A percentile compares a stretch with the other conserved stretches of the same genome.
Conservation (phyloP, 2,888 invertebrate genomes). For the Cenopis cana region DNA sequence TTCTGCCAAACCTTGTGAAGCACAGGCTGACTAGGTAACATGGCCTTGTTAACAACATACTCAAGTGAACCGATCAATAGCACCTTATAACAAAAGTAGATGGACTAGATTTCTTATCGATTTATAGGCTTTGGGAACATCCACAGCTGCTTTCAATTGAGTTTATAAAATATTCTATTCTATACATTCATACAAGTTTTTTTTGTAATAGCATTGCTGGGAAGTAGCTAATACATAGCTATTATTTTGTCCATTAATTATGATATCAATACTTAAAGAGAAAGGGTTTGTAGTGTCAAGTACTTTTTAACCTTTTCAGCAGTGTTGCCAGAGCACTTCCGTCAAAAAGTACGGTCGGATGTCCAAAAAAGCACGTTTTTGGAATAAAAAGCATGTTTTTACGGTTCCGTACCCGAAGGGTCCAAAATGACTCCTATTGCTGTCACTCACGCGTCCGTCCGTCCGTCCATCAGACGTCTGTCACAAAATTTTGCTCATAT, state of each 20-base stretch:
- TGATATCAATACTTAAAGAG: not conserved
- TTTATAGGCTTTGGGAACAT: constrained; percentile 30
- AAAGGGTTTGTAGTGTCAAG: not conserved
- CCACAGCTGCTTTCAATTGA: constrained; percentile 26
- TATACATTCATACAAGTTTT: constrained; percentile 15
- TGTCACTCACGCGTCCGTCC: no score
- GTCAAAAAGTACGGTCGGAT: no score
- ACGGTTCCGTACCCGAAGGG: no score
- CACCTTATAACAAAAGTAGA: constrained; percentile 23
- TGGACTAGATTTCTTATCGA: constrained; percentile 35
- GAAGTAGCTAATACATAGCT: not conserved
- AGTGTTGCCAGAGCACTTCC: no score
- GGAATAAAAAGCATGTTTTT: no score
- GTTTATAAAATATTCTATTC: constrained; percentile 35
- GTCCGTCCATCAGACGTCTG: no score
- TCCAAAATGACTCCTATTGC: no score
- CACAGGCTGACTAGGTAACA: no score
- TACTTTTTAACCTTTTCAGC: not conserved
- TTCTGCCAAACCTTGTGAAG: no score
- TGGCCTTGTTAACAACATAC: not conserved
- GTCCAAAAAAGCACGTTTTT: no score
- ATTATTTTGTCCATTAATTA: not conserved
- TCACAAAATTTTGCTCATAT: no score
- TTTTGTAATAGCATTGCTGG: constrained; percentile 4
- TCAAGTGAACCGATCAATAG: constrained; percentile 1